A percentile compares a stretch with the other conserved stretches of the same genome.
Conservation (phyloP, 2,888 invertebrate genomes). For the Trichopoda pennipes region DNA sequence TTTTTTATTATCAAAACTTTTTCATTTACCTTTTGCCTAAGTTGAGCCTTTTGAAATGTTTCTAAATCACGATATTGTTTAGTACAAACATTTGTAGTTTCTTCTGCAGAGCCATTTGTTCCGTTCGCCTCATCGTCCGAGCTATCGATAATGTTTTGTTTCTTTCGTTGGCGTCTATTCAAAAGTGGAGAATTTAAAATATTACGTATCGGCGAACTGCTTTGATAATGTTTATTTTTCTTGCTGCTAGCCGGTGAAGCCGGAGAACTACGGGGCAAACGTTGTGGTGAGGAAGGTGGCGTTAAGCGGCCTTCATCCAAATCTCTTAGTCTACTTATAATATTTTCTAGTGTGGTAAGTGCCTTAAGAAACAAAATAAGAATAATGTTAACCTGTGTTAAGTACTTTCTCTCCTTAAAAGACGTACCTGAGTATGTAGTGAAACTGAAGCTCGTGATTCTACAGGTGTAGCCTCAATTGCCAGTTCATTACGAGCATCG, state of each 20-base stretch:
- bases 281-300: slow-evolving; percentile 82
- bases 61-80: slow-evolving; percentile 92
- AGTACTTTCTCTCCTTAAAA: background rate
- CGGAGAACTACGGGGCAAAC: slow-evolving; percentile 89
- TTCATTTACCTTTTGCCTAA: slow-evolving; percentile 90
- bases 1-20: too few relatives aligned
- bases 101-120: slow-evolving; percentile 83
- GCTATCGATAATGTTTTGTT: slow-evolving; percentile 87
- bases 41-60: slow-evolving; percentile 94
- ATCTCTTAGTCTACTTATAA: slow-evolving; percentile 83
- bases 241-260: slow-evolving; percentile 87
- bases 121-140: slow-evolving; percentile 89
- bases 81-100: slow-evolving; percentile 81
- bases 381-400: background rate
- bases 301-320: slow-evolving; percentile 82
- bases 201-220: slow-evolving; percentile 90
- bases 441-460: slow-evolving; percentile 81
- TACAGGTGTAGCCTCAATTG: slow-evolving; percentile 79
- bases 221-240: slow-evolving; percentile 88
- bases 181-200: slow-evolving; percentile 92
- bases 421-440: slow-evolving; percentile 79
- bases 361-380: slow-evolving; percentile 78
- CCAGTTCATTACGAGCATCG: slow-evolving; percentile 68
- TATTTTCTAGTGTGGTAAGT: slow-evolving; percentile 83
- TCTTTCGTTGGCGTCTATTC: slow-evolving; percentile 87